Evolutionary conservation across 2,888 invertebrate species (phyloP).

Genomic region (Agapostemon virescens): DNA sequence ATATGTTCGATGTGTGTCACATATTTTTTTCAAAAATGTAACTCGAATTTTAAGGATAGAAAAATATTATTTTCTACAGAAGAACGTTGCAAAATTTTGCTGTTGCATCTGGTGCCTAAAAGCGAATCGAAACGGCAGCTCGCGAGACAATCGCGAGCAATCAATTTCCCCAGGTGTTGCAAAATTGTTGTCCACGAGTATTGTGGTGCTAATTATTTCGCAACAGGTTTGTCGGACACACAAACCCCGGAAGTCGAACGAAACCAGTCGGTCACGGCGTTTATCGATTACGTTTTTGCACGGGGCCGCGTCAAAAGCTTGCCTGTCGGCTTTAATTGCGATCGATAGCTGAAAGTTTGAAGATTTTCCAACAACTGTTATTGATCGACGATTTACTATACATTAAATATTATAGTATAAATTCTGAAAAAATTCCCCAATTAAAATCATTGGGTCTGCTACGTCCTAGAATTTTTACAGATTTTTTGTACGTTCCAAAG

Average conservation of each 20-base stretch:
- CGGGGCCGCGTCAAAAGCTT: background rate
- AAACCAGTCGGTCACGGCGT: conserved; percentile 42
- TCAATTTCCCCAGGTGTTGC: background rate
- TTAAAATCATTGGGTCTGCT: background rate
- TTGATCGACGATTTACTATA: background rate
- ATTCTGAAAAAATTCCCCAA: background rate
- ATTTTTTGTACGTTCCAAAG: background rate
- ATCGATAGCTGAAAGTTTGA: background rate
- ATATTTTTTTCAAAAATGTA: background rate
- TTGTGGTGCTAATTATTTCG: conserved; percentile 9
- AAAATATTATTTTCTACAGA: background rate
- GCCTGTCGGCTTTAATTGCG: conserved; percentile 29
- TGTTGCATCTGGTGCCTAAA: background rate
- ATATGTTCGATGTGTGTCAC: background rate
- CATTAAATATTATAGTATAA: background rate
- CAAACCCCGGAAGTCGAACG: conserved; percentile 26
- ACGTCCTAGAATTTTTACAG: background rate
- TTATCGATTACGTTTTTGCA: conserved; percentile 38
- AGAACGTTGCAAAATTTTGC: background rate
- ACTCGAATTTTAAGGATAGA: background rate
- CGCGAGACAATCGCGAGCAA: background rate
- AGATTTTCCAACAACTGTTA: background rate
- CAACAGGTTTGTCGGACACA: background rate
- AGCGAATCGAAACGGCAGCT: background rate
- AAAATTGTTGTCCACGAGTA: background rate